phyloP scores from a whole-genome alignment of 1,140 invertebrate genomes.

The Trichoplusia ni region DNA sequence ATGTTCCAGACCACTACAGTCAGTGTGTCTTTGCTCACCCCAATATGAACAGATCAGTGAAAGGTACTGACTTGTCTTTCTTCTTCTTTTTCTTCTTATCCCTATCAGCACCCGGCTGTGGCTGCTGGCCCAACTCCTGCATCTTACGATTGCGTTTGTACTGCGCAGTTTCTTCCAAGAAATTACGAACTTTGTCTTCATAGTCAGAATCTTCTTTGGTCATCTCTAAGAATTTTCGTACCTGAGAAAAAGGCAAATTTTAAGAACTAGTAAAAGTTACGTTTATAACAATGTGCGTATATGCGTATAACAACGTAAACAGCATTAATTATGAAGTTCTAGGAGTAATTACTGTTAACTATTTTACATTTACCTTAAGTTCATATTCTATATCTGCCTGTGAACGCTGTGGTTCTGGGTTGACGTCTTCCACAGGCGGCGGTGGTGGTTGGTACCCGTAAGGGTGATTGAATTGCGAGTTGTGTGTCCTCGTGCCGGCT shows the following conservation, averaged over 20 bases:
- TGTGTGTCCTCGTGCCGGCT: constrained; percentile 81
- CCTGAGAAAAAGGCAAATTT: constrained; percentile 73
- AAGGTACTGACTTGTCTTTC: constrained; percentile 77
- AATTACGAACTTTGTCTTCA: constrained; percentile 91
- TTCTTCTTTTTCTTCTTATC: constrained; percentile 89
- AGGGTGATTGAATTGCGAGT: constrained; percentile 83
- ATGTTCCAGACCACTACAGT: no score
- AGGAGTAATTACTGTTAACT: no score
- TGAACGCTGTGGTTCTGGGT: constrained; percentile 50
- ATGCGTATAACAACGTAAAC: no score
- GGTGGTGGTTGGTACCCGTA: constrained; percentile 76
- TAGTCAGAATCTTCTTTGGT: constrained; percentile 92
- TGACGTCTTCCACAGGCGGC: constrained; percentile 62
- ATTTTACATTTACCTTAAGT: constrained; percentile 74
- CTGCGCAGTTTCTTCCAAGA: constrained; percentile 89
- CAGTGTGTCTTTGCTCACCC: not conserved
- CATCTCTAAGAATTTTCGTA: constrained; percentile 88
- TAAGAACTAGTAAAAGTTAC: no score
- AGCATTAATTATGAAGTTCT: no score
- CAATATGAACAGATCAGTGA: constrained; percentile 1
- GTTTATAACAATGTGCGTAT: no score
- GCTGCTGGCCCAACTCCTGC: constrained; percentile 81
- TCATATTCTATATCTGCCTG: constrained; percentile 85
- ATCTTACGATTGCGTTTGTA: constrained; percentile 89
- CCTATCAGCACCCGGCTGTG: constrained; percentile 82